A percentile compares a stretch with the other conserved stretches of the same genome.
Evolutionary conservation across 2,888 invertebrate species (phyloP).

Genomic region (Pharmacophagus antenor): DNA sequence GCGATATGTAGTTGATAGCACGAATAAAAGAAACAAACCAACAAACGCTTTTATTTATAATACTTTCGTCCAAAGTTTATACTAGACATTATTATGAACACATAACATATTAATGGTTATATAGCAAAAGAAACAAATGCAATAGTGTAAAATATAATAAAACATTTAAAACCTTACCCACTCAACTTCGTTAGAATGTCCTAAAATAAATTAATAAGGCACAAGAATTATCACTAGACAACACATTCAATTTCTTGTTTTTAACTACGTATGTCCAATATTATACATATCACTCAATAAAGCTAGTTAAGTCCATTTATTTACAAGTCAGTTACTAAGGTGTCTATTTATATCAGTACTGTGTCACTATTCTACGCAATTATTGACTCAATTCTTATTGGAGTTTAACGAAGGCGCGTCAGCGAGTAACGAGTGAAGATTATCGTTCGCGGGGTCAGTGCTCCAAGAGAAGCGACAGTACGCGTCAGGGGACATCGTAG

Average conservation of each 20-base stretch:
- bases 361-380: slow-evolving; percentile 47
- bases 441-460: slow-evolving; percentile 72
- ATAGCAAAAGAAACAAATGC: slow-evolving; percentile 13
- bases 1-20: background rate
- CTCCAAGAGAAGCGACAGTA: slow-evolving; percentile 78
- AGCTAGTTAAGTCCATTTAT: slow-evolving; percentile 59
- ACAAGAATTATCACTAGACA: slow-evolving; percentile 78
- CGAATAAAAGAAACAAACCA: background rate
- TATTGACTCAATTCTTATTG: slow-evolving; percentile 60
- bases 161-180: slow-evolving; percentile 62
- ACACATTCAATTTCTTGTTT: slow-evolving; percentile 65
- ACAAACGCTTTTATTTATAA: background rate
- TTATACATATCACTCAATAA: slow-evolving; percentile 60
- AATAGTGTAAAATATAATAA: slow-evolving; percentile 8
- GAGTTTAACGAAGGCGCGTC: slow-evolving; percentile 60
- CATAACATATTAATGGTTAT: slow-evolving; percentile 11
- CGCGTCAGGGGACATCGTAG: slow-evolving; percentile 75
- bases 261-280: slow-evolving; percentile 57
- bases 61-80: background rate
- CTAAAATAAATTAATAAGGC: slow-evolving; percentile 82
- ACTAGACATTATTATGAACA: background rate
- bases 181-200: slow-evolving; percentile 63
- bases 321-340: slow-evolving; percentile 64
- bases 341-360: slow-evolving; percentile 54
- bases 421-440: slow-evolving; percentile 66